phyloP scores from a whole-genome alignment of 1,140 invertebrate species.

The Pseudoatta argentina region DNA sequence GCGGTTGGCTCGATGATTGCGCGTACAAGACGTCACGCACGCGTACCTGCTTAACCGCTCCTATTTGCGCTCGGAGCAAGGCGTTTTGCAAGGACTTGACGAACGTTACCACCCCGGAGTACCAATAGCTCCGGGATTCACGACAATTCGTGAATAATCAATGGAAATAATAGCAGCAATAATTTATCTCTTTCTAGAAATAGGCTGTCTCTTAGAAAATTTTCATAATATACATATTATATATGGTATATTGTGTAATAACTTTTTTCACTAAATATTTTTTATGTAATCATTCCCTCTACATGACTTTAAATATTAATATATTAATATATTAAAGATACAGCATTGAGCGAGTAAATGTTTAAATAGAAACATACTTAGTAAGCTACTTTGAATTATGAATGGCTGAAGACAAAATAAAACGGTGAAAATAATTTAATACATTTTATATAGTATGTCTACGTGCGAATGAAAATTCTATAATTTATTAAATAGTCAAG shows the following conservation, averaged over 20 bases:
- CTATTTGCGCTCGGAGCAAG: conserved; percentile 44
- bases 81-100: conserved; percentile 18
- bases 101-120: conserved; percentile 28
- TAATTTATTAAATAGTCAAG: neutral
- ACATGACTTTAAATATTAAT: neutral
- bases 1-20: conserved; percentile 31
- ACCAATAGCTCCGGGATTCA: neutral
- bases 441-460: neutral
- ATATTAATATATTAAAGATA: neutral
- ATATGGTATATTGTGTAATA: too few species aligned
- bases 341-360: too few species aligned
- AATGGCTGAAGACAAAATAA: neutral
- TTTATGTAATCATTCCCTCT: neutral
- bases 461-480: neutral
- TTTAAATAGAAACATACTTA: neutral
- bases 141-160: conserved; percentile 1
- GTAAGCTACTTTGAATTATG: neutral
- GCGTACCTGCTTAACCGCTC: conserved; percentile 37
- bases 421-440: neutral
- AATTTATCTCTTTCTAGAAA: neutral
- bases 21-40: conserved; percentile 52
- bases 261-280: neutral
- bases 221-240: neutral
- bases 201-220: neutral
- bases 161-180: neutral